Base-by-base conservation (phyloP, 2,888 invertebrate genomes). In the Zelleria hepariella region DNA sequence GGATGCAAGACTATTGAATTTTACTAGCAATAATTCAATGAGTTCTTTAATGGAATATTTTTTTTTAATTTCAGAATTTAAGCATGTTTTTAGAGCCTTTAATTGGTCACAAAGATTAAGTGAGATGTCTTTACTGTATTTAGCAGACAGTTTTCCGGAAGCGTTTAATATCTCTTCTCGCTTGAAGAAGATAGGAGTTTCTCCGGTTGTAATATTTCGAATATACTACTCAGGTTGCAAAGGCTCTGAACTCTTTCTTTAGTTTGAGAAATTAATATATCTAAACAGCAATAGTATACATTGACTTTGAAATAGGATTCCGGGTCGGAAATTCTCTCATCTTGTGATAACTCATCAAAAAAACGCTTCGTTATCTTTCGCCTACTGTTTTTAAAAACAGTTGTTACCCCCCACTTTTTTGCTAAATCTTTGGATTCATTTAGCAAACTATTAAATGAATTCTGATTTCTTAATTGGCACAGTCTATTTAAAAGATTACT, bases 161-260 rank as follows among this genome's bases (percentile, higher is more conserved):
- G 58, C 59, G 42, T 59, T 62, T 60, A 55, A 55, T 60, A 64
- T 62, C 59, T 60, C 62, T 67, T 68, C 66, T n/a, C n/a, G 61
- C 59, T 66, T 67, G 66, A 69, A 67, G 62, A 69, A 62, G 68
- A 69, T 55, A 67, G 62, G 63, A 67, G 65, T 66, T 68, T 68
- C 67, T 68, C 61, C 62, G 62, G 61, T 59, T 61, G 52, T 61
- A 59, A 51, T 59, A 59, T 42, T 61, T 61, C 61, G 60, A 63
- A 61, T 49, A 60, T 60, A 60, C 55, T 63, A 63, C n/a, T n/a
- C n/a, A n/a, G n/a, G n/a, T n/a, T n/a, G n/a, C n/a, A n/a, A n/a
- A n/a, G n/a, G n/a, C n/a, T n/a, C n/a, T n/a, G n/a, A n/a, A n/a
- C n/a, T n/a, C n/a, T n/a, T n/a, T n/a, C n/a, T n/a, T n/a, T n/a